Conservation (phyloP, 2,797 vertebrate genomes). For the Anabacerthia variegaticeps region DNA sequence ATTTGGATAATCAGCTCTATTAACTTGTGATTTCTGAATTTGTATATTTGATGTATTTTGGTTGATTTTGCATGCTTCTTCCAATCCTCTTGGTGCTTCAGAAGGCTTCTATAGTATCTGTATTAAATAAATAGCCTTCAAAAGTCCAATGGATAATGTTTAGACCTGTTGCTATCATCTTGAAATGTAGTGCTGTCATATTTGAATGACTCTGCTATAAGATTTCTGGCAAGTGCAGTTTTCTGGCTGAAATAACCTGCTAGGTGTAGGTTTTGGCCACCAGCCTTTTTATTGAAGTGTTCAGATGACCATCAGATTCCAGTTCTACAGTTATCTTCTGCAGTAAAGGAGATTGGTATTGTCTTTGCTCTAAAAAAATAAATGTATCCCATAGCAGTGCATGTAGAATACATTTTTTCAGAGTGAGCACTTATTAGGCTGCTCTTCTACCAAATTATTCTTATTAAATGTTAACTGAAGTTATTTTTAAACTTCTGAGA, state of each 20-base stretch:
- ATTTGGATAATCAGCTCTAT: not conserved
- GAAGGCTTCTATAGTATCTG: not conserved
- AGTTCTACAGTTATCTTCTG: not conserved
- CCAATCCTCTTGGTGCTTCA: not conserved
- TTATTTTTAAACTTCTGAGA: constrained; percentile 1
- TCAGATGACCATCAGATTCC: not conserved
- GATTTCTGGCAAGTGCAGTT: not conserved
- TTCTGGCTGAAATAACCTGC: not conserved
- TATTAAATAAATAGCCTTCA: not conserved
- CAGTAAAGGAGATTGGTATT: not conserved
- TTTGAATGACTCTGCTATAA: not conserved
- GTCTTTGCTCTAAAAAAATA: not conserved
- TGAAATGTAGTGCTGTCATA: not conserved
- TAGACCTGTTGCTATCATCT: not conserved
- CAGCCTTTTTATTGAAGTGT: not conserved
- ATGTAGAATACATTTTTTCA: not conserved
- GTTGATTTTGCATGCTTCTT: not conserved
- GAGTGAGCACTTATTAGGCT: not conserved
- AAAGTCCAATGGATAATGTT: not conserved
- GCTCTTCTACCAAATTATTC: not conserved
- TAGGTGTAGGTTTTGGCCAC: not conserved
- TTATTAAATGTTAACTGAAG: not conserved
- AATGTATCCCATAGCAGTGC: not conserved
- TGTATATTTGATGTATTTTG: not conserved
- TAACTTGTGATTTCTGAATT: not conserved